Conservation (phyloP, 2,797 vertebrate species). For the Pseudomugil gertrudae region DNA sequence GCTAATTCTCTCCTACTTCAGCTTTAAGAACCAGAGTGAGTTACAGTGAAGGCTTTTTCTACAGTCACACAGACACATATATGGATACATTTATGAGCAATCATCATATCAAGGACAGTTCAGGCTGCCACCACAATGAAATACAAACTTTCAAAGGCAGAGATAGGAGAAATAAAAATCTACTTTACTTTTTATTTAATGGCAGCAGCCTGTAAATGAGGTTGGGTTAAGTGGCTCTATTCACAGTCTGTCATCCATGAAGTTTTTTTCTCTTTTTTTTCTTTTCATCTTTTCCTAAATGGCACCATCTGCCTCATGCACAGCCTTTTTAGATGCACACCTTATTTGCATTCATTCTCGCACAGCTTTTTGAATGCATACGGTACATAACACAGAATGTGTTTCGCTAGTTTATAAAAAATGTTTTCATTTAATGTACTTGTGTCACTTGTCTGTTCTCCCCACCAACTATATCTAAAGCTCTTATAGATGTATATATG, state of each 20-base stretch:
- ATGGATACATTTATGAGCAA: constrained; percentile 19
- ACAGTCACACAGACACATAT: constrained; percentile 13
- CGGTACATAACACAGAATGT: constrained; percentile 13
- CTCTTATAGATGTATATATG: constrained; percentile 26
- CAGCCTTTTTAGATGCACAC: constrained; percentile 28
- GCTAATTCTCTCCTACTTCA: constrained; percentile 64
- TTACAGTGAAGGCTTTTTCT: constrained; percentile 8
- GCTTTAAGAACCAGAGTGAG: constrained; percentile 33
- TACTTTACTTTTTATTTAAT: constrained; percentile 33
- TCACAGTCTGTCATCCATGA: constrained; percentile 36
- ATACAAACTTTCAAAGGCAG: constrained; percentile 41
- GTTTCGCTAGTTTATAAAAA: constrained; percentile 18
- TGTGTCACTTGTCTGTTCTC: constrained; percentile 32
- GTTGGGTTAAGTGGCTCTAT: constrained; percentile 44
- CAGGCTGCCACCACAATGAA: constrained; percentile 35
- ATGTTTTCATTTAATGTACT: constrained; percentile 25
- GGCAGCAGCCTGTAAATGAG: constrained; percentile 51
- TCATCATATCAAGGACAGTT: constrained; percentile 49
- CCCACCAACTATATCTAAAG: constrained; percentile 37
- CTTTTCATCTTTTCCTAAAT: constrained; percentile 54
- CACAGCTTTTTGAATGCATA: constrained; percentile 18
- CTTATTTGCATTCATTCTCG: constrained; percentile 36
- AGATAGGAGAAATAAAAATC: constrained; percentile 25
- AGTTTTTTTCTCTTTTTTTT: constrained; percentile 18
- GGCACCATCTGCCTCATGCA: constrained; percentile 65